Evolutionary conservation across 2,797 vertebrate genomes (phyloP).

Genomic region (Crocidura indochinensis): DNA sequence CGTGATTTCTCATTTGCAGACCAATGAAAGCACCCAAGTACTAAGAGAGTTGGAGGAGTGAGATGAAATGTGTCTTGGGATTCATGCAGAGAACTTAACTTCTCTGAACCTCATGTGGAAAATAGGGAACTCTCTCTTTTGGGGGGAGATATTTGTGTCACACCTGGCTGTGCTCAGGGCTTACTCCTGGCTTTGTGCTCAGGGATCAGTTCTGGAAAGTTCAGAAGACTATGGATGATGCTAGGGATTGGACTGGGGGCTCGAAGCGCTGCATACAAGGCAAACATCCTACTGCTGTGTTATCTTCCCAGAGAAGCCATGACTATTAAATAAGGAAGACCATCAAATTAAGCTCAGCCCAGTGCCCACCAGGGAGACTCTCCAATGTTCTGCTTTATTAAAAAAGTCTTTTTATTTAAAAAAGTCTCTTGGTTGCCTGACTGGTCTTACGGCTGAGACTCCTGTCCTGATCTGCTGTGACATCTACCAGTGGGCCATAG

Average conservation of each 20-base stretch:
- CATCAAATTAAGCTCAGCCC: neutral
- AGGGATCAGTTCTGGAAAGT: too few species aligned
- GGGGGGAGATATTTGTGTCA: too few species aligned
- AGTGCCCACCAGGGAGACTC: too few species aligned
- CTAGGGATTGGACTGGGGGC: too few species aligned
- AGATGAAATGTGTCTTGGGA: neutral
- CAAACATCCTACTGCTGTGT: neutral
- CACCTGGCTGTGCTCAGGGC: too few species aligned
- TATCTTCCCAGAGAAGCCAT: neutral
- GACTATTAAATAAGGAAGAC: neutral
- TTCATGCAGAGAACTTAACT: neutral
- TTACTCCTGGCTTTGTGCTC: too few species aligned
- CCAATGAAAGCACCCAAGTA: too few species aligned
- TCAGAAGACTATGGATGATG: too few species aligned
- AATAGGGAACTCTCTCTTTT: neutral
- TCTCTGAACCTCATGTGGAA: neutral
- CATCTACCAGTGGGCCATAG: neutral
- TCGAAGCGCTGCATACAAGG: too few species aligned
- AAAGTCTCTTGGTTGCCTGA: neutral
- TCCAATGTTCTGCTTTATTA: neutral
- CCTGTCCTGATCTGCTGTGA: constrained; percentile 5
- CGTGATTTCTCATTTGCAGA: constrained; percentile 2
- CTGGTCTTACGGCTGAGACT: neutral
- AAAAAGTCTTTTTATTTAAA: too few species aligned
- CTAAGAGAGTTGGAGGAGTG: too few species aligned